Base-by-base conservation (phyloP, 2,113 vertebrate genomes). In the Chaetodon trifascialis region DNA sequence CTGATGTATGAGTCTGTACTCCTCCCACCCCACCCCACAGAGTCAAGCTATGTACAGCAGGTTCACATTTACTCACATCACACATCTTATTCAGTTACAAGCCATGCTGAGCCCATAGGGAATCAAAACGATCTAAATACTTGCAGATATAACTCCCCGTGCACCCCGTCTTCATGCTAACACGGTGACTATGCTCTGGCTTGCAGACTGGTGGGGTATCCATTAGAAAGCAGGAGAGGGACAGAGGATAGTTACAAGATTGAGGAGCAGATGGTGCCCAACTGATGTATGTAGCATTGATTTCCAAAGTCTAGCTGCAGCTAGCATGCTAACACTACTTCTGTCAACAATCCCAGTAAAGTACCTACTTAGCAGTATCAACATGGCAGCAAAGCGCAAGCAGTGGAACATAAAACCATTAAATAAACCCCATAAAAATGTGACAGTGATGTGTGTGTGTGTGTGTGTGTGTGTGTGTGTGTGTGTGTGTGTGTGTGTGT, bases 21-120 rank as follows among this genome's bases (percentile, higher is more conserved):
- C 25, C 23, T 0, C 30, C 6, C 46, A 5, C 21, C 21, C 16
- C 30, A 21, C 8, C 42, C 65, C 23, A 15, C 51, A 46, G 64
- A 51, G 46, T 86, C 70, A 86, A 86, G 86, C 88, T 80, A 90
- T 88, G 75, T 87, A 90, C 79, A 91, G 75, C 76, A 87, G 60
- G 80, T 93, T 94, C 92, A 92, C 93, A 89, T 92, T 92, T 87
- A 80, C 64, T 72, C 69, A 76, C 87, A 76, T 75, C 72, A 65
- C 71, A 74, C 64, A 47, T 72, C 54, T 76, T 34, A 51, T 72
- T 82, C 30, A 49, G 73, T 30, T 49, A 30, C 15, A 65, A 47
- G 68, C 72, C 19, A 12, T 4, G 21, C 67, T 17, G 34, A 75
- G 59, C 66, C 4, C 9, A 76, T 30, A 30, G 51, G 59, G 69